These are phyloP conservation scores for Semnornis frantzii DNA, from an alignment of 2,113 vertebrate species.

Conservation along the genomic window DNA sequence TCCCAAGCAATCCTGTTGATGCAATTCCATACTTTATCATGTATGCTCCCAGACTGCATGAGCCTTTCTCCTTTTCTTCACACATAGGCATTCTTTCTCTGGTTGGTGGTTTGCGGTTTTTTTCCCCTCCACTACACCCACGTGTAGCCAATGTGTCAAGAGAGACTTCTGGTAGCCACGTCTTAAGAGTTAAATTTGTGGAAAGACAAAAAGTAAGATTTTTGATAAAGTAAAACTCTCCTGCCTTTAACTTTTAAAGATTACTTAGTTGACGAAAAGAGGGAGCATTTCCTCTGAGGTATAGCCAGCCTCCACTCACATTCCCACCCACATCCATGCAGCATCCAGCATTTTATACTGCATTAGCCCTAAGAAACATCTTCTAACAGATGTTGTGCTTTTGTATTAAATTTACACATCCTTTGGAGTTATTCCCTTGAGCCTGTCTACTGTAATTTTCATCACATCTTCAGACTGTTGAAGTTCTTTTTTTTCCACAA, in stretches of 20 bases:
- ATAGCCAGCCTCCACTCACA: neutral
- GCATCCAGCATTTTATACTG: neutral
- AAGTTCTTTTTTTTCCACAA: neutral
- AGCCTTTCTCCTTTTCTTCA: neutral
- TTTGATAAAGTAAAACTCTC: neutral
- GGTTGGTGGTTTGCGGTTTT: neutral
- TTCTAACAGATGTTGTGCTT: slow-evolving; percentile 56
- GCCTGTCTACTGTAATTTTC: slow-evolving; percentile 32
- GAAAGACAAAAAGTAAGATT: neutral
- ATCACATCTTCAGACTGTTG: neutral
- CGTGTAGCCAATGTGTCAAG: neutral
- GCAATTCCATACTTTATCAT: neutral
- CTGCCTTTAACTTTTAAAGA: neutral
- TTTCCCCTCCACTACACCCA: neutral
- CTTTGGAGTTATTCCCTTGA: slow-evolving; percentile 33
- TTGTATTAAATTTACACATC: slow-evolving; percentile 55
- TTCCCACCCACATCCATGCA: neutral
- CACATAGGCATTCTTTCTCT: neutral
- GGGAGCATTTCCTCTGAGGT: neutral
- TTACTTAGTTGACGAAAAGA: slow-evolving; percentile 21
- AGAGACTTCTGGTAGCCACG: neutral
- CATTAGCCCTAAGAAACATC: slow-evolving; percentile 49
- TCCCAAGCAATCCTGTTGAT: neutral
- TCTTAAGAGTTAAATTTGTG: neutral
- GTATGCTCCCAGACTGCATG: neutral